Percentiles rank a stretch among this genome's conserved stretches.
These are phyloP conservation scores for Cinara cedri DNA, from an alignment of 2,888 invertebrate species.

Conservation along the genomic window DNA sequence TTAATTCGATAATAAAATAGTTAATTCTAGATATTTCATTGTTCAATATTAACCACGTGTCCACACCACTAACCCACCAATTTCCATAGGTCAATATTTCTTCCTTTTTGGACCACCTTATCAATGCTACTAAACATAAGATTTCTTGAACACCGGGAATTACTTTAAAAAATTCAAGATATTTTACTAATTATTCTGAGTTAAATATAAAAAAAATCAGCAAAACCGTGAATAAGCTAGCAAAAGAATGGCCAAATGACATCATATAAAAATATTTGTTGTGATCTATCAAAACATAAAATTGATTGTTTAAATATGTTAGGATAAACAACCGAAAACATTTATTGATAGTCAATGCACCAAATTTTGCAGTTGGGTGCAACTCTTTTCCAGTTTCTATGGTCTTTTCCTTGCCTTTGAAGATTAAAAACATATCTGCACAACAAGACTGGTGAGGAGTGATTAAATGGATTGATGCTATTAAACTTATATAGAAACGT, in stretches of 20 bases:
- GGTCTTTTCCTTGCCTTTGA: not conserved
- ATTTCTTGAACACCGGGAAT: conserved; percentile 22
- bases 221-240: not conserved
- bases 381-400: not conserved
- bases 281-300: not conserved
- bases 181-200: conserved; percentile 16
- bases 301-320: too few species aligned
- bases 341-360: not conserved
- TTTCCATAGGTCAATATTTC: too few species aligned
- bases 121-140: conserved; percentile 1
- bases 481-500: too few species aligned
- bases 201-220: conserved; percentile 10
- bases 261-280: conserved; percentile 1
- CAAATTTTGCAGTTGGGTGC: not conserved
- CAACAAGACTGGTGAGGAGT: not conserved
- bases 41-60: too few species aligned
- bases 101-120: too few species aligned
- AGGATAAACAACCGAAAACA: too few species aligned
- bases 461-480: not conserved
- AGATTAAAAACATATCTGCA: not conserved
- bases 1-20: too few species aligned
- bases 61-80: too few species aligned
- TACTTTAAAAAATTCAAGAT: conserved; percentile 25
- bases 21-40: too few species aligned
- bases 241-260: conserved; percentile 24